Percentiles rank a stretch among this genome's conserved stretches.
These are phyloP conservation scores for Carassius carassius DNA, from an alignment of 2,113 vertebrate genomes.

Conservation along the genomic window DNA sequence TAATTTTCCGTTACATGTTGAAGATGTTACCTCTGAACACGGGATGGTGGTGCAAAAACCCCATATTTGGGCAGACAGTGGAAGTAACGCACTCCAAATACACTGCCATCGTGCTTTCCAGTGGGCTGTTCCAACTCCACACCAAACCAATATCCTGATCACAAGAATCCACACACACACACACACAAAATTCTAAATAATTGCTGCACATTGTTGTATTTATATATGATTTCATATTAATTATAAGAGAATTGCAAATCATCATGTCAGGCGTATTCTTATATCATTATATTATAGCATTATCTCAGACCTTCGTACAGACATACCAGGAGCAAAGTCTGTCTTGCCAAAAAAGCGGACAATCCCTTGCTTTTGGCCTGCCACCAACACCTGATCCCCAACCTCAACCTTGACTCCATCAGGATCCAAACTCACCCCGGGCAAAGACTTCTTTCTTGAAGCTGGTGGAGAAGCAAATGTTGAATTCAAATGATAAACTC, in stretches of 20 bases:
- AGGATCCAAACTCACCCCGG: slow-evolving; percentile 80
- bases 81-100: slow-evolving; percentile 91
- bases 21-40: slow-evolving; percentile 83
- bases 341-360: slow-evolving; percentile 90
- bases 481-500: background rate
- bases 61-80: slow-evolving; percentile 86
- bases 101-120: slow-evolving; percentile 89
- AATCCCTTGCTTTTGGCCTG: slow-evolving; percentile 85
- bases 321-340: slow-evolving; percentile 87
- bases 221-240: background rate
- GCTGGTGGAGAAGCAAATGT: slow-evolving; percentile 59
- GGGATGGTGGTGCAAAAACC: slow-evolving; percentile 89
- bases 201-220: background rate
- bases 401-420: slow-evolving; percentile 85
- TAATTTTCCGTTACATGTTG: background rate
- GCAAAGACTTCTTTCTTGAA: slow-evolving; percentile 80
- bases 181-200: slow-evolving; percentile 17
- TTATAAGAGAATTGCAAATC: background rate
- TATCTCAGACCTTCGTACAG: background rate
- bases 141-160: slow-evolving; percentile 88
- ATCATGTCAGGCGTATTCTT: background rate
- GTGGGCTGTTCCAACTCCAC: slow-evolving; percentile 87
- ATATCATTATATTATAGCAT: background rate
- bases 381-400: slow-evolving; percentile 88
- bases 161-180: slow-evolving; percentile 34